Conservation (phyloP, 2,797 vertebrate genomes). For the Anomalospiza imberbis region DNA sequence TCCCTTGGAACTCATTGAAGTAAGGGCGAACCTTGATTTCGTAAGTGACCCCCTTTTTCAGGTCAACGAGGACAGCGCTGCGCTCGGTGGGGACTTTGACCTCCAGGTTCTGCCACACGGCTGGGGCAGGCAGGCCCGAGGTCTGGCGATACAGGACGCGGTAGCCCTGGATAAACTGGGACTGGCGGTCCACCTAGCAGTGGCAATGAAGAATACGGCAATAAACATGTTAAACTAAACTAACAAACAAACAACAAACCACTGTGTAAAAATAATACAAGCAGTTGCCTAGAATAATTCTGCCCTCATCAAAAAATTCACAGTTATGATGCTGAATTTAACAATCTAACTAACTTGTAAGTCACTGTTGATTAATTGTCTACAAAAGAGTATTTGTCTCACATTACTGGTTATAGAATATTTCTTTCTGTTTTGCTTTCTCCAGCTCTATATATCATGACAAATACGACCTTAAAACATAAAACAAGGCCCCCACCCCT, state of each 20-base stretch:
- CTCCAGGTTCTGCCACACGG: slow-evolving; percentile 89
- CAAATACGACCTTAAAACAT: slow-evolving; percentile 1
- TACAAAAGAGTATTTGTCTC: neutral
- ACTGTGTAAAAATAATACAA: neutral
- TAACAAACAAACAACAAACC: neutral
- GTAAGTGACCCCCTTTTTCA: slow-evolving; percentile 94
- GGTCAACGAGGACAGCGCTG: slow-evolving; percentile 81
- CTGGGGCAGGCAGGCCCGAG: slow-evolving; percentile 84
- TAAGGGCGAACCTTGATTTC: slow-evolving; percentile 97
- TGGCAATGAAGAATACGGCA: neutral
- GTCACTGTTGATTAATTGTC: neutral
- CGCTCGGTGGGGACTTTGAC: slow-evolving; percentile 92
- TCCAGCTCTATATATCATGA: neutral
- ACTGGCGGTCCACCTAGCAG: slow-evolving; percentile 92
- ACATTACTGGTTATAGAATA: neutral
- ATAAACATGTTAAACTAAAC: neutral
- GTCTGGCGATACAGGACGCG: slow-evolving; percentile 91
- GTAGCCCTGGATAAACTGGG: slow-evolving; percentile 98
- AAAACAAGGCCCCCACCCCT: neutral
- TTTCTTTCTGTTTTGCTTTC: neutral
- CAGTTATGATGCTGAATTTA: neutral
- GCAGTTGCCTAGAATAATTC: neutral
- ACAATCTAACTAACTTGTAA: neutral
- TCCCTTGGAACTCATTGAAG: slow-evolving; percentile 98
- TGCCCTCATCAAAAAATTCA: neutral